phyloP scores from a whole-genome alignment of 2,113 vertebrate genomes.

The Dasyprocta punctata region DNA sequence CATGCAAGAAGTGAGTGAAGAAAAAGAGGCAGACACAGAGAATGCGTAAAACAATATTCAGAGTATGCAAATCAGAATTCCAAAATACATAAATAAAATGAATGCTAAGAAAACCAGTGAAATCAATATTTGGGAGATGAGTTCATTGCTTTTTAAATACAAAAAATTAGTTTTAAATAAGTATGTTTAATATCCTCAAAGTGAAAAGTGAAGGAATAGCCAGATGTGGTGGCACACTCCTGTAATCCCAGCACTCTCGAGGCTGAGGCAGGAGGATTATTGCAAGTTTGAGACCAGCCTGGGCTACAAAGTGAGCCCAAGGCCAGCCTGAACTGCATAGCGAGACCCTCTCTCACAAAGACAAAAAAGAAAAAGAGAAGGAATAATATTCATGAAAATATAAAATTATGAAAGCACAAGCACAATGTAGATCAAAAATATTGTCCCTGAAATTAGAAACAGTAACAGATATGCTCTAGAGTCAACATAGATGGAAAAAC shows the following conservation, averaged over 20 bases:
- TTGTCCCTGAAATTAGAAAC: not conserved
- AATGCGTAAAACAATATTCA: not conserved
- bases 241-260: too few species aligned
- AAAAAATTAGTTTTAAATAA: constrained; percentile 16
- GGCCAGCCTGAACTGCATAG: too few species aligned
- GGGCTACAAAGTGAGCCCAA: too few species aligned
- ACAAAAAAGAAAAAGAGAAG: not conserved
- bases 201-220: not conserved
- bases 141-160: not conserved
- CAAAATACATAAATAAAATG: not conserved
- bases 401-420: not conserved
- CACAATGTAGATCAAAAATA: not conserved
- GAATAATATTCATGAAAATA: not conserved
- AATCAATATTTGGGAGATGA: not conserved
- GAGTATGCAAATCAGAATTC: not conserved
- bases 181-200: not conserved
- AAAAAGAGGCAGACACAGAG: not conserved
- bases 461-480: not conserved
- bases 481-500: not conserved
- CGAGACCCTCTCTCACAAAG: too few species aligned
- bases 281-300: too few species aligned
- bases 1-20: not conserved
- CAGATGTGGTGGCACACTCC: too few species aligned
- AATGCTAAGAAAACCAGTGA: not conserved
- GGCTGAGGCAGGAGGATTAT: too few species aligned